A percentile compares a stretch with the other conserved stretches of the same genome.
Evolutionary conservation across 1,140 invertebrate species (phyloP).

Genomic region (Temnothorax nylanderi): DNA sequence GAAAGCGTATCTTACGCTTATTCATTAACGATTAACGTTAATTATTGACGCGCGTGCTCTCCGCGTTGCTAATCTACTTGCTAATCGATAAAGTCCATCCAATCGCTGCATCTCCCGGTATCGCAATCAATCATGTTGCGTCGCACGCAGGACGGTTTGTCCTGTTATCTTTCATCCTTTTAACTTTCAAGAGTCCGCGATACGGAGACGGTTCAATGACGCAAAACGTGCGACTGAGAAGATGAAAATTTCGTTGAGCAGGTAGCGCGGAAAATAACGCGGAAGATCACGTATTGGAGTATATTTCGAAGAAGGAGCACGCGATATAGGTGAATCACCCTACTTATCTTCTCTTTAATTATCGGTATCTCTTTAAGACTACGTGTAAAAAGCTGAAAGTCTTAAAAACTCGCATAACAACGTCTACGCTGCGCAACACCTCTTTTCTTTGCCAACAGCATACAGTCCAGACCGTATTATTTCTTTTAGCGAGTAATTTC

Average conservation of each 20-base stretch:
- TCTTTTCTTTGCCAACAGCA: background rate
- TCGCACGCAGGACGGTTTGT: background rate
- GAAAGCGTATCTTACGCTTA: too few species aligned
- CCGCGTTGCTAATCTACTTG: too few species aligned
- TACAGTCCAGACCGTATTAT: background rate
- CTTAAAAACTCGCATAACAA: background rate
- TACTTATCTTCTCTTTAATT: background rate
- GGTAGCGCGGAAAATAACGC: background rate
- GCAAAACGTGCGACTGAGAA: background rate
- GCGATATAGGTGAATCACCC: background rate
- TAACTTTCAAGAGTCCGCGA: background rate
- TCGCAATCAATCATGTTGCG: background rate
- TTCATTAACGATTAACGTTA: too few species aligned
- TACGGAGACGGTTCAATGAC: background rate
- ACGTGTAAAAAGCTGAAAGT: too few species aligned
- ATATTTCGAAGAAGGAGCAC: background rate
- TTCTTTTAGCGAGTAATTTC: background rate
- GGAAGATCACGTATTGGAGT: background rate
- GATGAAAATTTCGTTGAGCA: background rate
- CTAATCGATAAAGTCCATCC: too few species aligned
- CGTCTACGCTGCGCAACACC: too few species aligned
- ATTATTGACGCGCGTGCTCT: too few species aligned
- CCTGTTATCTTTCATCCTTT: background rate
- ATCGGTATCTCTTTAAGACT: background rate
- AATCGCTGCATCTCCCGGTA: too few species aligned